phyloP scores from a whole-genome alignment of 2,113 vertebrate genomes.

The Copsychus sechellarum region DNA sequence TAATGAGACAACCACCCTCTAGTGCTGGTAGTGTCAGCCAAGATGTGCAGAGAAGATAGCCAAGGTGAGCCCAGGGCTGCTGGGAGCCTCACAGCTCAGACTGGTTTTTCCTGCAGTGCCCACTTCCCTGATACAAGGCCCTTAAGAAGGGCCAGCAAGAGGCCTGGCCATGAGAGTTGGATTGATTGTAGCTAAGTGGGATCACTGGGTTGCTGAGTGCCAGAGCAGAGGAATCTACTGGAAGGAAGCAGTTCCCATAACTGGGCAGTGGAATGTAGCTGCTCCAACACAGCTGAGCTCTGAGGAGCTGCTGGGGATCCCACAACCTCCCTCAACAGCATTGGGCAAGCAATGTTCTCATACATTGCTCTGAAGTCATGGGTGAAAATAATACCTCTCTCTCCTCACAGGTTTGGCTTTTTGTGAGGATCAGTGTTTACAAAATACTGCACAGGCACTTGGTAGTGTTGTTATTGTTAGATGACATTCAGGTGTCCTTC shows the following conservation, averaged over 20 bases:
- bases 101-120: neutral
- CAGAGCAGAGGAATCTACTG: neutral
- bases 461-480: slow-evolving; percentile 14
- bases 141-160: neutral
- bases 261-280: neutral
- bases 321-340: neutral
- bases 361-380: neutral
- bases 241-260: neutral
- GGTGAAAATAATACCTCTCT: neutral
- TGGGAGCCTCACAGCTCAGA: neutral
- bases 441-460: neutral
- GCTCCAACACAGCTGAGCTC: neutral
- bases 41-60: neutral
- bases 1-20: neutral
- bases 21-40: neutral
- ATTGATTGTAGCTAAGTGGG: neutral
- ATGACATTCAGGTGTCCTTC: neutral
- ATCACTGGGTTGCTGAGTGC: neutral
- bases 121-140: neutral
- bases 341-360: neutral
- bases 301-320: neutral
- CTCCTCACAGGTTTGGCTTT: neutral
- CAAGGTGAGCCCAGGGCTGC: neutral
- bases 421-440: neutral
- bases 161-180: neutral